Percentiles rank a stretch among this genome's conserved stretches.
Conservation (phyloP, 2,797 vertebrate species). For the Myotis vivesi region DNA sequence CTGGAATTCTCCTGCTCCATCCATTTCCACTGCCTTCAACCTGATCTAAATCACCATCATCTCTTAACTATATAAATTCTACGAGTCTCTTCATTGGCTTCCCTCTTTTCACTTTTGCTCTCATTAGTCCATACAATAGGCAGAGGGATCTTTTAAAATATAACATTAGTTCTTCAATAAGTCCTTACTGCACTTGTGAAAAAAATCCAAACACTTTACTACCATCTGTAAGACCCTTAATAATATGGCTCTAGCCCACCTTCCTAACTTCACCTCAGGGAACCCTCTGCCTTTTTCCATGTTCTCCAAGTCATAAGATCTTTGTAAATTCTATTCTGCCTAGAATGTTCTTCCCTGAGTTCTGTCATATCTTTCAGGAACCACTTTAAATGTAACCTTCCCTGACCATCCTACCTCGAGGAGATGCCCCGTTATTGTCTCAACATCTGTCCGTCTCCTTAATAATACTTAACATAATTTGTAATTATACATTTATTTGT, state of each 20-base stretch:
- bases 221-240: background rate
- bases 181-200: background rate
- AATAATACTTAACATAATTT: background rate
- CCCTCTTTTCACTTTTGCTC: background rate
- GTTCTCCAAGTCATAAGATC: background rate
- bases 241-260: background rate
- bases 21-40: background rate
- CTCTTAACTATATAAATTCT: background rate
- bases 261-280: background rate
- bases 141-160: background rate
- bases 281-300: background rate
- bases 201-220: background rate
- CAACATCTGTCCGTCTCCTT: background rate
- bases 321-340: slow-evolving; percentile 33
- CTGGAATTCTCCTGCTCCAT: background rate
- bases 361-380: background rate
- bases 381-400: slow-evolving; percentile 11
- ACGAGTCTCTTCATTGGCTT: background rate
- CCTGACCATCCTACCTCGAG: background rate
- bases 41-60: background rate
- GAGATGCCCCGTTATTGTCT: background rate
- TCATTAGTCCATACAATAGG: background rate
- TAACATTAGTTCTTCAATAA: background rate
- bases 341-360: background rate
- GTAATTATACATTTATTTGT: background rate